A percentile compares a stretch with the other conserved stretches of the same genome.
Evolutionary conservation across 2,797 vertebrate genomes (phyloP).

Genomic region (Acomys russatus): DNA sequence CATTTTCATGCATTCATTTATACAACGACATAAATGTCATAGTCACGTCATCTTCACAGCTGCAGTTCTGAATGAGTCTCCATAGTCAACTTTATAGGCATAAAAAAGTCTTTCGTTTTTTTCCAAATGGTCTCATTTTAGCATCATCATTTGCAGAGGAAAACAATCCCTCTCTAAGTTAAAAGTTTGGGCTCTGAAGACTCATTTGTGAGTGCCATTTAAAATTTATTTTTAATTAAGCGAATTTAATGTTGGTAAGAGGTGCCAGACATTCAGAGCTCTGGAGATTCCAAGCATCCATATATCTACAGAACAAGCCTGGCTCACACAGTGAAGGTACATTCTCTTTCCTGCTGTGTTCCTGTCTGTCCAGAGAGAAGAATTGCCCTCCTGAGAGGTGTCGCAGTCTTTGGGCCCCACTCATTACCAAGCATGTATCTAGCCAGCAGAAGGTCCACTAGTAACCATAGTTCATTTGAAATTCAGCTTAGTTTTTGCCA

Average conservation of each 20-base stretch:
- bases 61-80: constrained; percentile 83
- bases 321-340: constrained; percentile 70
- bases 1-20: constrained; percentile 79
- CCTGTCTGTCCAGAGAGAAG: constrained; percentile 67
- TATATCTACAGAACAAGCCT: constrained; percentile 80
- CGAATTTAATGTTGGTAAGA: constrained; percentile 81
- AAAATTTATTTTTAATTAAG: constrained; percentile 86
- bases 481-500: constrained; percentile 49
- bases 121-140: constrained; percentile 80
- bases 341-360: constrained; percentile 72
- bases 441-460: constrained; percentile 52
- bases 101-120: constrained; percentile 79
- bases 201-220: constrained; percentile 83
- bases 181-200: constrained; percentile 78
- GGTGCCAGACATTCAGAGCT: constrained; percentile 81
- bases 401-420: constrained; percentile 33
- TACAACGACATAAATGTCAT: constrained; percentile 82
- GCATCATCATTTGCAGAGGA: constrained; percentile 81
- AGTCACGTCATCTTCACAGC: constrained; percentile 79
- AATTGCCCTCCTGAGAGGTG: constrained; percentile 59
- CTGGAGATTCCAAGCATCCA: constrained; percentile 74
- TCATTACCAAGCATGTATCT: not conserved
- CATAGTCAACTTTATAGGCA: constrained; percentile 78
- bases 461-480: constrained; percentile 53
- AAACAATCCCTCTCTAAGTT: constrained; percentile 81